Conservation (phyloP, 2,888 invertebrate species). For the Lottia scabra region DNA sequence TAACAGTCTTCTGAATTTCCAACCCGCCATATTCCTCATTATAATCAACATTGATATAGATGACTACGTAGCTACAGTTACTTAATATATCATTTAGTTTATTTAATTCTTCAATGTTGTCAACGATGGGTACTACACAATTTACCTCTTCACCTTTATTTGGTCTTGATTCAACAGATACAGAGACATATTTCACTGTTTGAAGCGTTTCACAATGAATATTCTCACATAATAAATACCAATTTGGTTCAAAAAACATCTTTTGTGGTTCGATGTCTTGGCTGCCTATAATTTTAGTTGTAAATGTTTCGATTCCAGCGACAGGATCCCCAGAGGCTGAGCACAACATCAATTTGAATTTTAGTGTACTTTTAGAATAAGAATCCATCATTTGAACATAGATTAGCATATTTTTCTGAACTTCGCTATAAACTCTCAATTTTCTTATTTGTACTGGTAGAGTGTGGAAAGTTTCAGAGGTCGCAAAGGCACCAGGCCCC, state of each 20-base stretch:
- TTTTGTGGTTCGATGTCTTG: not conserved
- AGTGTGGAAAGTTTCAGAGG: conserved; percentile 22
- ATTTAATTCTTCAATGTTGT: no score
- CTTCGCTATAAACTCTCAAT: conserved; percentile 25
- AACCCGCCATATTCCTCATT: not conserved
- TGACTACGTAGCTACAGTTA: no score
- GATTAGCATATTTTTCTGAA: conserved; percentile 37
- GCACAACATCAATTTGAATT: conserved; percentile 38
- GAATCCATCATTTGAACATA: conserved; percentile 29
- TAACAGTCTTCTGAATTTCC: not conserved
- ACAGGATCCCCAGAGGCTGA: conserved; percentile 39
- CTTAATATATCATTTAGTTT: no score
- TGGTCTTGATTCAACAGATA: no score
- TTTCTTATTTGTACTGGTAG: not conserved
- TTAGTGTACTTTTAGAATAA: conserved; percentile 30
- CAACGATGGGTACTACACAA: no score
- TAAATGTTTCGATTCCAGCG: conserved; percentile 40
- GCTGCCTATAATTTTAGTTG: not conserved
- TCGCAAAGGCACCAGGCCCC: conserved; percentile 34
- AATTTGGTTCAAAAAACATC: no score
- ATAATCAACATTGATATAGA: not conserved
- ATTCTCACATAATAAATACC: no score
- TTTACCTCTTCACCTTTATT: no score
- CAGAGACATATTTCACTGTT: no score
- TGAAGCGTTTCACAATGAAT: no score